Conservation (phyloP, 1,140 invertebrate genomes). For the Phortica variegata region DNA sequence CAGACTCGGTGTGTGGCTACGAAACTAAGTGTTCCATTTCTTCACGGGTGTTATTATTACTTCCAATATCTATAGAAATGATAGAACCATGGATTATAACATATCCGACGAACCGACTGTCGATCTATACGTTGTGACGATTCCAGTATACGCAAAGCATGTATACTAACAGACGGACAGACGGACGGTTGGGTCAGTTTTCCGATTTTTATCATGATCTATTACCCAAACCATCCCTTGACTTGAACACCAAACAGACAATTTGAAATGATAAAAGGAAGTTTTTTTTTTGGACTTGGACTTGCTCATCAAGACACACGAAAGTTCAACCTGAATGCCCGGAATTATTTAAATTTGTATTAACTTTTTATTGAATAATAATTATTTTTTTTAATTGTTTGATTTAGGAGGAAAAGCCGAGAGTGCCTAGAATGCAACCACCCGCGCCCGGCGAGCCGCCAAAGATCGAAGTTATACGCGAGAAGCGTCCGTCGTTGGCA, state of each 20-base stretch:
- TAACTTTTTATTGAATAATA: not conserved
- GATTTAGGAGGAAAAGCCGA: conserved; percentile 57
- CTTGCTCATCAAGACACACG: too few relatives aligned
- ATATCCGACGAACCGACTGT: too few relatives aligned
- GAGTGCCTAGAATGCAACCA: conserved; percentile 73
- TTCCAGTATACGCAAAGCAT: too few relatives aligned
- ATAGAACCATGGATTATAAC: too few relatives aligned
- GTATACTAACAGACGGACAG: not conserved
- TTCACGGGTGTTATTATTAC: not conserved
- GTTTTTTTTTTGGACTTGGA: not conserved
- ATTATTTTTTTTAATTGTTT: too few relatives aligned
- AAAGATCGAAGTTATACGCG: conserved; percentile 81
- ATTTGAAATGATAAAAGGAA: too few relatives aligned
- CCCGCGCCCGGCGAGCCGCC: conserved; percentile 67
- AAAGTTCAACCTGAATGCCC: too few relatives aligned
- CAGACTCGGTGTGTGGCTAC: not conserved
- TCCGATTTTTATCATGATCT: not conserved
- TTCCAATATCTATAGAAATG: not conserved
- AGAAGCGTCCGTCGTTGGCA: conserved; percentile 74
- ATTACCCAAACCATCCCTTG: not conserved
- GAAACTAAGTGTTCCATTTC: not conserved
- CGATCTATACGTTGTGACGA: too few relatives aligned
- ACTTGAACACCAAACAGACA: too few relatives aligned
- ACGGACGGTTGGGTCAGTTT: not conserved
- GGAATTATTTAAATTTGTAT: not conserved